Conservation (phyloP, 2,888 invertebrate genomes). For the Zhuqinia jingwanae region DNA sequence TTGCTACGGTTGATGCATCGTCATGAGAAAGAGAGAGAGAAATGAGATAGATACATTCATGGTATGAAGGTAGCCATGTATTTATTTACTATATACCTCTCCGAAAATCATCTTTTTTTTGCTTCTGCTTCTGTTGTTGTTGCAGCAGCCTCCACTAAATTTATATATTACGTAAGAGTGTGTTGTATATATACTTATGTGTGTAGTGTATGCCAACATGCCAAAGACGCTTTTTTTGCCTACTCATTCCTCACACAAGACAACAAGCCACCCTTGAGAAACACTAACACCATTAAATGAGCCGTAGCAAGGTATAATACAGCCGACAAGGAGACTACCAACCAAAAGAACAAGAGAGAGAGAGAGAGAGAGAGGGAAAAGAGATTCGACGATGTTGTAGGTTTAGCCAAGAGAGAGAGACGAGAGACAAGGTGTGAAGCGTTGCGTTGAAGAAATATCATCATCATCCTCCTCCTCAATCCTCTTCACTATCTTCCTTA, state of each 20-base stretch:
- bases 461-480: constrained; percentile 35
- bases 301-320: constrained; percentile 51
- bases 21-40: neutral
- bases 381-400: constrained; percentile 23
- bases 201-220: neutral
- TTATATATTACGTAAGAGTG: neutral
- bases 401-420: neutral
- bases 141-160: neutral
- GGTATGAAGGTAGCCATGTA: too few species aligned
- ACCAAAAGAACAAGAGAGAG: neutral
- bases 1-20: constrained; percentile 66
- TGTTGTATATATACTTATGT: neutral
- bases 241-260: constrained; percentile 59
- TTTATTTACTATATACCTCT: too few species aligned
- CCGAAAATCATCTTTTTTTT: constrained; percentile 43
- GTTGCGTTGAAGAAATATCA: constrained; percentile 62
- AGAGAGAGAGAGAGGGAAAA: neutral
- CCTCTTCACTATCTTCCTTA: constrained; percentile 8
- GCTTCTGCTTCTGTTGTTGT: too few species aligned
- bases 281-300: constrained; percentile 68
- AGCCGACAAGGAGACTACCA: constrained; percentile 43
- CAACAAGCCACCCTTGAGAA: constrained; percentile 70
- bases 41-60: neutral
- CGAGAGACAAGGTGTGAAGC: constrained; percentile 65
- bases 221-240: constrained; percentile 47